Evolutionary conservation across 2,113 vertebrate species (phyloP).

Genomic region (Laticauda laticaudata): DNA sequence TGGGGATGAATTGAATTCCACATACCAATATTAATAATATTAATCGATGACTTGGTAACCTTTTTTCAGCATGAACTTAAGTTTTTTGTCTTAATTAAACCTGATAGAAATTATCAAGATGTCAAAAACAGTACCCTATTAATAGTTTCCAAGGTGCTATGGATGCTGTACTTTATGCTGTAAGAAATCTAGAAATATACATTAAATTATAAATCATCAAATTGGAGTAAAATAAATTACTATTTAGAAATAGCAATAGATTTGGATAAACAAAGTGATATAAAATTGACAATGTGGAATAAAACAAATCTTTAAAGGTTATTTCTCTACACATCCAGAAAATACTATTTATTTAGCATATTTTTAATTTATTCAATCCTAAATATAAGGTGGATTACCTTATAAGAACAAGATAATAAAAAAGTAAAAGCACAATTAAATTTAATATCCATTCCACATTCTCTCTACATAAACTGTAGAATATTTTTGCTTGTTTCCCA

Average conservation of each 20-base stretch:
- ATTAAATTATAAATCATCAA: neutral
- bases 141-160: neutral
- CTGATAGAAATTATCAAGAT: neutral
- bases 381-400: neutral
- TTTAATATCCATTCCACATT: neutral
- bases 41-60: neutral
- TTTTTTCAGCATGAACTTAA: neutral
- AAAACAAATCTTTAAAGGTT: neutral
- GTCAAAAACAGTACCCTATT: neutral
- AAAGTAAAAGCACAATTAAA: neutral
- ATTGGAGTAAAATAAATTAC: neutral
- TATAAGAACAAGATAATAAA: neutral
- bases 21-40: neutral
- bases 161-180: neutral
- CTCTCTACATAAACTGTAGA: neutral
- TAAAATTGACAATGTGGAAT: neutral
- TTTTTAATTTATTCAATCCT: neutral
- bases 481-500: neutral
- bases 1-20: neutral
- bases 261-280: neutral
- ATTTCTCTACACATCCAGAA: neutral
- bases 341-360: neutral
- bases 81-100: neutral
- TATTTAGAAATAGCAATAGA: neutral
- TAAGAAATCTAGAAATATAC: neutral